Base-by-base conservation (phyloP, 1,140 invertebrate species). In the Sycophaga agraensis region DNA sequence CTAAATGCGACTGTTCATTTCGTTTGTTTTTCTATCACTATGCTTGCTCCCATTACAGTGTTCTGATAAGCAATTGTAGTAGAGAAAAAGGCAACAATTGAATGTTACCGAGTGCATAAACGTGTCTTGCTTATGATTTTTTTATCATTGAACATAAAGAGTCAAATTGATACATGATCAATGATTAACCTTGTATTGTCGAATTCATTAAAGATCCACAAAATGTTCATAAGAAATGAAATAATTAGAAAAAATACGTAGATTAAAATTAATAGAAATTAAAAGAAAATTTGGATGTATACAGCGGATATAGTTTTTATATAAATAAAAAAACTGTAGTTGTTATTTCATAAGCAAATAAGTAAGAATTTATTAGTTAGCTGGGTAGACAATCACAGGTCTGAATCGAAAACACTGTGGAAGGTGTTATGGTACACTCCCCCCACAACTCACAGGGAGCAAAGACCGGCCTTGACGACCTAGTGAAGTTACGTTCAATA, bases 381-480 rank as follows among this genome's bases (percentile, higher is more conserved):
- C n/a, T 17, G 50, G 35, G 35, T 19, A 34, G 26, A 17, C 7
- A 12, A 53, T 22, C 9, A 8, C 16, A 40, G 16, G 40, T n/a
- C 26, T 16, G 34, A 48, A 37, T 22, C 22, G 31, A 58, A 58
- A 48, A 22, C 45, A 48, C 17, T 37, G n/a, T 6, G 17, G 45
- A 43, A 59, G 57, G 22, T 59, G 26, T 26, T 45, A n/a, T 7
- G 17, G 39, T 7, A 9, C 12, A 45, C n/a, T 48, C 42, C 22
- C 34, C 31, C n/a, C 8, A 12, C 8, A 12, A 31, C 5, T 43
- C 34, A n/a, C n/a, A 66, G 62, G 66, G 80, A 69, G 77, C 69
- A 73, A 81, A 77, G 58, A 82, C 82, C 61, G 71, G 76, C 50
- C 79, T 81, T 75, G 82, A 82, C 74, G 69, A 71, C 63, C 35